Evolutionary conservation across 2,113 vertebrate genomes (phyloP).

Genomic region (Sinocyclocheilus rhinocerous): DNA sequence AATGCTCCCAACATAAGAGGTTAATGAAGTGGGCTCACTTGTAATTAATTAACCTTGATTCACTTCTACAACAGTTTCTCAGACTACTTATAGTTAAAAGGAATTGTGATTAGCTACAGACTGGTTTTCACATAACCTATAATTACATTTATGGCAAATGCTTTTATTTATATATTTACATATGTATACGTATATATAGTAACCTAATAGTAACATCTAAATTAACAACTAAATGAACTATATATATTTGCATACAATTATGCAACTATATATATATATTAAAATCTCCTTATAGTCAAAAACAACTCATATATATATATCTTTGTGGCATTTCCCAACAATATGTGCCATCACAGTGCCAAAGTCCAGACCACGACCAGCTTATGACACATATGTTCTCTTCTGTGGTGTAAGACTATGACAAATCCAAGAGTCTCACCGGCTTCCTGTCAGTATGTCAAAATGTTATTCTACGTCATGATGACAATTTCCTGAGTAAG

Average conservation of each 20-base stretch:
- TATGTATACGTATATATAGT: no score
- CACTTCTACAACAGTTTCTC: background rate
- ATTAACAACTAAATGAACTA: no score
- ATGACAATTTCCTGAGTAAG: constrained; percentile 38
- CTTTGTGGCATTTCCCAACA: background rate
- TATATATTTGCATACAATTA: no score
- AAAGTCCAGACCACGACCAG: background rate
- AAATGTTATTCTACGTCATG: constrained; percentile 15
- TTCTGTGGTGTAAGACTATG: background rate
- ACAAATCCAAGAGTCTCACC: constrained; percentile 22
- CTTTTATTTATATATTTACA: background rate
- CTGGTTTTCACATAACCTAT: background rate
- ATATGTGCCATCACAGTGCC: background rate
- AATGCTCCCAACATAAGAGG: constrained; percentile 1
- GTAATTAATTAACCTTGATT: background rate
- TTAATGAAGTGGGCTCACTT: background rate
- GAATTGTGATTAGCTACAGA: background rate
- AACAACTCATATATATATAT: no score
- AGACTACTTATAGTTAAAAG: background rate
- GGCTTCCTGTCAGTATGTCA: constrained; percentile 10
- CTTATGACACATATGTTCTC: constrained; percentile 23
- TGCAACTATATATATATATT: no score
- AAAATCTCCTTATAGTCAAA: no score
- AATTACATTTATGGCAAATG: background rate
- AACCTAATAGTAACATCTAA: no score